Evolutionary conservation across 1,140 invertebrate species (phyloP).

Genomic region (Platorchestia sp.): DNA sequence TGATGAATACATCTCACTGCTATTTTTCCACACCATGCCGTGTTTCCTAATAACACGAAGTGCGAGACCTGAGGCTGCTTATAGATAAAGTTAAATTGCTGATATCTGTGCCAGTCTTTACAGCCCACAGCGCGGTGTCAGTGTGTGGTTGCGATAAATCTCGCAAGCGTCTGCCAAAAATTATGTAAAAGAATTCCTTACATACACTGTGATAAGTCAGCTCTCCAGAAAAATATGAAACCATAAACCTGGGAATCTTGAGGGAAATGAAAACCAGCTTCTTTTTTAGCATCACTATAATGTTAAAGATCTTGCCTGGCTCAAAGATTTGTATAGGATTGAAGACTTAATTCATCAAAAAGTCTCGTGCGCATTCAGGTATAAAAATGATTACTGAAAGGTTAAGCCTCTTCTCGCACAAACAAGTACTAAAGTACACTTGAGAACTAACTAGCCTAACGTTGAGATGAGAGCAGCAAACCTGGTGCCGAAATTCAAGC

Average conservation of each 20-base stretch:
- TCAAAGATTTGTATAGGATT: neutral
- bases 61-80: neutral
- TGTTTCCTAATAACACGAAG: neutral
- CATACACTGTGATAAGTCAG: neutral
- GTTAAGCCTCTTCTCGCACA: neutral
- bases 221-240: neutral
- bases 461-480: neutral
- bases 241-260: neutral
- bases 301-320: neutral
- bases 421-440: neutral
- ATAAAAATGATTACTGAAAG: neutral
- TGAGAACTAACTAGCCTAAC: neutral
- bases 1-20: neutral
- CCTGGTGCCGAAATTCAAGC: neutral
- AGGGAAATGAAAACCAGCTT: neutral
- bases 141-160: neutral
- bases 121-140: too few relatives aligned
- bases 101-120: too few relatives aligned
- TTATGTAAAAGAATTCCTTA: neutral
- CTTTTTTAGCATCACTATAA: neutral
- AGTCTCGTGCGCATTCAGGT: neutral
- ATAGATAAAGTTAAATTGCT: too few relatives aligned
- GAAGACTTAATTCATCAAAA: neutral
- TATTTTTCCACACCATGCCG: neutral
- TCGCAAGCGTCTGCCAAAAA: neutral